Evolutionary conservation across 2,797 vertebrate species (phyloP).

Genomic region (Micrastur ruficollis): DNA sequence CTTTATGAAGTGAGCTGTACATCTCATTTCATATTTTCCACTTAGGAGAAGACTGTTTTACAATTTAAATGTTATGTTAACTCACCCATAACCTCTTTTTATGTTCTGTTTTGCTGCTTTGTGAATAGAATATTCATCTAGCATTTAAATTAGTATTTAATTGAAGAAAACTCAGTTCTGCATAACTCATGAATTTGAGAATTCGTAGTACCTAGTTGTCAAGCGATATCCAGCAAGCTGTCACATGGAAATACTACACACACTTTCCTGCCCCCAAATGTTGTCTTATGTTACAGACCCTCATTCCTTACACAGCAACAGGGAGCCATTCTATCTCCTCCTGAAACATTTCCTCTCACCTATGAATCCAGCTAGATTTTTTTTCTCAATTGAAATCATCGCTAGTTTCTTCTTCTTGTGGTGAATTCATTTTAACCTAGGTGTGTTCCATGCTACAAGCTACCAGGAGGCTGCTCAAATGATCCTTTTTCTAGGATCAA

Average conservation of each 20-base stretch:
- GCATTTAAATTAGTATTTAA: background rate
- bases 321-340: background rate
- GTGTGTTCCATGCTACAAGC: background rate
- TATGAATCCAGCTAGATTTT: background rate
- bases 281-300: background rate
- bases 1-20: background rate
- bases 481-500: background rate
- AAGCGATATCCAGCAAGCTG: background rate
- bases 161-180: background rate
- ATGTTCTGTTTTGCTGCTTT: background rate
- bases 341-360: background rate
- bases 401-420: background rate
- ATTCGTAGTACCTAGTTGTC: background rate
- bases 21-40: background rate
- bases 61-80: background rate
- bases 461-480: background rate
- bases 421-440: background rate
- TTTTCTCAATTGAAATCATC: background rate
- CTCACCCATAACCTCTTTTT: background rate
- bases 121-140: background rate
- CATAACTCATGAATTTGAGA: background rate
- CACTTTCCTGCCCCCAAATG: background rate
- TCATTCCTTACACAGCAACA: background rate
- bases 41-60: background rate
- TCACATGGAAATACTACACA: background rate